Base-by-base conservation (phyloP, 2,113 vertebrate species). In the Microcebus ravelobensis region DNA sequence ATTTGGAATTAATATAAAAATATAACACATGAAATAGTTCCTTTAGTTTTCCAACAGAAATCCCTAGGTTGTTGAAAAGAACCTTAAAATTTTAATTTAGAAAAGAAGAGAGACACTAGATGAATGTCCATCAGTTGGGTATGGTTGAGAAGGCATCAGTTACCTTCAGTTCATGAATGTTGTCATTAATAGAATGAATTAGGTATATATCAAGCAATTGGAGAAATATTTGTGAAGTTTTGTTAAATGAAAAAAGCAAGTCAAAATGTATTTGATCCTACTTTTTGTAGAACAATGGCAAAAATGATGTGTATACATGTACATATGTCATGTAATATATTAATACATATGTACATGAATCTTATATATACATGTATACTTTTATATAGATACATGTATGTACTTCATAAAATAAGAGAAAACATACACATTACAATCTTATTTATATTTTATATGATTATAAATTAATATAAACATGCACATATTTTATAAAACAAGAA, bases 181-280 rank as follows among this genome's bases (percentile, higher is more conserved):
- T 65, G 3, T 87, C 50, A 45, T 83, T 90, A 82, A 74, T 80
- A 93, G 10, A 90, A 91, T 91, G 70, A 84, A 36, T 52, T 70
- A 59, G 23, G 23, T 79, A 61, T 73, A 57, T 31, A 61, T 15
- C 25, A 55, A 42, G n/a, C 34, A 39, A 42, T 57, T 31, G 84
- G 59, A 88, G 50, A 96, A 95, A 87, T 76, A 39, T n/a, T 79
- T 29, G 68, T 59, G 79, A 87, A 5, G 27, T 86, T 84, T 71
- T 87, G 27, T 91, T 88, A 81, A 55, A 3, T 71, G 39, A 85
- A 12, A 71, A 89, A 91, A 90, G 73, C 7, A 63, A 95, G 45
- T 45, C 92, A 90, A 34, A 52, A 20, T 61, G 6, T 23, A 90
- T 82, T 90, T 76, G 29, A 59, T 57, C 25, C 6, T 36, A 59